phyloP scores from a whole-genome alignment of 2,797 vertebrate genomes.

The Neosilurus hyrtlii region DNA sequence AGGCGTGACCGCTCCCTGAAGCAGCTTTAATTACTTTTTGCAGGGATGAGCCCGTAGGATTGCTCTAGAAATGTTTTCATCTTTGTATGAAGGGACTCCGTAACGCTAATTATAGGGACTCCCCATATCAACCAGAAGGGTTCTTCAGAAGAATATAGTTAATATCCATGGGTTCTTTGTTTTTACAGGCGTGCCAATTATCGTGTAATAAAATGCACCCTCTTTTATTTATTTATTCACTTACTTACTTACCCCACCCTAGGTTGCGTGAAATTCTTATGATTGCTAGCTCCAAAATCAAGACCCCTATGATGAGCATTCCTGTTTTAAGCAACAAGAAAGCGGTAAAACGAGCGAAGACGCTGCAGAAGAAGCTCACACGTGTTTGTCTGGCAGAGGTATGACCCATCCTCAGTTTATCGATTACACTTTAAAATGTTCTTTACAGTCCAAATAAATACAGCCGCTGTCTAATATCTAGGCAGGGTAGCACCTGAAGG shows the following conservation, averaged over 20 bases:
- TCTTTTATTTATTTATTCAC: not conserved
- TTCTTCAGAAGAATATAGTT: too few species aligned
- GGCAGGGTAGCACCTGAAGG: not conserved
- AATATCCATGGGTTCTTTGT: not conserved
- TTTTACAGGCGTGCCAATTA: not conserved
- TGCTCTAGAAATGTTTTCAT: too few species aligned
- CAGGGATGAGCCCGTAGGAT: too few species aligned
- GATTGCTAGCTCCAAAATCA: constrained; percentile 89
- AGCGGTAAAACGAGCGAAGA: constrained; percentile 81
- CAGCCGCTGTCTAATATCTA: not conserved
- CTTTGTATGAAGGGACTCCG: too few species aligned
- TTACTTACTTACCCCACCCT: constrained; percentile 5
- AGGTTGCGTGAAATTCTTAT: constrained; percentile 93
- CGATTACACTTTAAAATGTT: not conserved
- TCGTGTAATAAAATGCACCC: not conserved
- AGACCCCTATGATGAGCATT: constrained; percentile 95
- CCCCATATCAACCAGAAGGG: too few species aligned
- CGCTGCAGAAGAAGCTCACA: constrained; percentile 82
- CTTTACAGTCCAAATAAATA: not conserved
- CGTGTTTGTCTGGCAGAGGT: constrained; percentile 90
- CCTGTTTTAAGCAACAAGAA: constrained; percentile 83
- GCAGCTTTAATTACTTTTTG: too few species aligned
- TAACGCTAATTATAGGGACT: too few species aligned
- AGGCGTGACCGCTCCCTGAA: too few species aligned
- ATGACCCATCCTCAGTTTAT: constrained; percentile 4